Percentiles rank a stretch among this genome's conserved stretches.
These are phyloP conservation scores for Hydrotaea diabolus DNA, from an alignment of 2,888 invertebrate genomes.

Conservation along the genomic window DNA sequence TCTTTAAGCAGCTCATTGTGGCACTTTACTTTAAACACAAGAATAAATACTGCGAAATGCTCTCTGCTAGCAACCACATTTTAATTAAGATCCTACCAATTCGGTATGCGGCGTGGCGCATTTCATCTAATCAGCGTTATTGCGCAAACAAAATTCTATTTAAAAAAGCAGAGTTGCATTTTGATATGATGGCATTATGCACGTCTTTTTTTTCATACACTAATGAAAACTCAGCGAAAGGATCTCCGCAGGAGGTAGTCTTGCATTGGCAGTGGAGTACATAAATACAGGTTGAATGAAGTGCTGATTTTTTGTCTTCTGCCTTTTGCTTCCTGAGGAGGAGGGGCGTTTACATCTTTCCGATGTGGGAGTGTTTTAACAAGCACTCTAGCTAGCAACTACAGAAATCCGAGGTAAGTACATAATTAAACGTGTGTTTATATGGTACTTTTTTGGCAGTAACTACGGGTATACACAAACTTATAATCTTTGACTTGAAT, in stretches of 20 bases:
- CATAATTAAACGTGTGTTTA: conserved; percentile 34
- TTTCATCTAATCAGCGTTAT: conserved; percentile 25
- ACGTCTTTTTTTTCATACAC: neutral
- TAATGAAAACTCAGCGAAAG: neutral
- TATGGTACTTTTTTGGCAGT: conserved; percentile 14
- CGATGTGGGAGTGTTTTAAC: neutral
- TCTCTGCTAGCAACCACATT: conserved; percentile 15
- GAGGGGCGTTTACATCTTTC: neutral
- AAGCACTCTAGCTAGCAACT: neutral
- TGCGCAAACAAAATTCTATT: neutral
- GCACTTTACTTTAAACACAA: neutral
- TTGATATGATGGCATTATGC: conserved; percentile 12
- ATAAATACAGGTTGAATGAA: neutral
- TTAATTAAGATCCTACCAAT: conserved; percentile 29
- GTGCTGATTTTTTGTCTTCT: neutral
- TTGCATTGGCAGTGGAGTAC: neutral
- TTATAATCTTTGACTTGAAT: conserved; percentile 5
- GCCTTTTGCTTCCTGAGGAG: neutral
- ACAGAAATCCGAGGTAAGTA: conserved; percentile 10
- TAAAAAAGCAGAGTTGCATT: conserved; percentile 26
- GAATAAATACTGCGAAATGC: neutral
- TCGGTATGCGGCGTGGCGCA: neutral
- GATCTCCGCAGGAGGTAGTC: neutral
- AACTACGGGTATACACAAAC: conserved; percentile 8
- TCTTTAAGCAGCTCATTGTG: neutral